phyloP scores from a whole-genome alignment of 2,888 invertebrate species.

The Adelphocoris suturalis region DNA sequence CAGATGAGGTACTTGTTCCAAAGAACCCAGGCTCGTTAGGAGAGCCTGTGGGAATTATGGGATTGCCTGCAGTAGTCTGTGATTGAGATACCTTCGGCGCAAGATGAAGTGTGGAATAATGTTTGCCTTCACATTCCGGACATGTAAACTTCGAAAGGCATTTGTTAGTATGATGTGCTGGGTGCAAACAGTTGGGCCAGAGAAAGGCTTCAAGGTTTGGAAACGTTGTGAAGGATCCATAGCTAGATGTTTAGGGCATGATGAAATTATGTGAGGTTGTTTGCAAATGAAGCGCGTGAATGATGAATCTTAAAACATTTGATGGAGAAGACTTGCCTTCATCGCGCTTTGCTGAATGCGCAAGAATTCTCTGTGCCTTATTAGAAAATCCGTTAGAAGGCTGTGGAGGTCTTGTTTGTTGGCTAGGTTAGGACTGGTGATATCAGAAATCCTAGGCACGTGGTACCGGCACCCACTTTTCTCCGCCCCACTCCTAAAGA shows the following conservation, averaged over 20 bases:
- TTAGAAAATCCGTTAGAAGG: no score
- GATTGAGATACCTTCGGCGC: not conserved
- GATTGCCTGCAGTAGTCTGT: not conserved
- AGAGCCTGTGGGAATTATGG: not conserved
- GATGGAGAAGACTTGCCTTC: no score
- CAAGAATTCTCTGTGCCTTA: no score
- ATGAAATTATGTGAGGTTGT: not conserved
- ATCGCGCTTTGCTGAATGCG: no score
- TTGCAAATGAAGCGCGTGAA: not conserved
- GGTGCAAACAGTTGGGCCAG: not conserved
- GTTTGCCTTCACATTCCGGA: not conserved
- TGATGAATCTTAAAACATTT: not conserved
- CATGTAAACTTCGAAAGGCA: not conserved
- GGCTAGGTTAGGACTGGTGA: no score
- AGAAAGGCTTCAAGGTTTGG: not conserved
- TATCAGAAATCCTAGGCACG: no score
- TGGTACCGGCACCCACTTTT: no score
- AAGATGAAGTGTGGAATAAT: slow-evolving; percentile 1
- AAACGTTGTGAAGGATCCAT: not conserved
- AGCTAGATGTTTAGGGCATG: not conserved
- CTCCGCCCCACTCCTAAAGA: no score
- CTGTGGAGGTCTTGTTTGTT: no score
- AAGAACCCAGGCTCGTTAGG: not conserved
- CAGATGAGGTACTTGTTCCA: not conserved
- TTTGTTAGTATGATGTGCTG: not conserved